Evolutionary conservation across 2,888 invertebrate species (phyloP), one percentile per base, ranked within the genome.

Genomic region (Molanna angustata): DNA sequence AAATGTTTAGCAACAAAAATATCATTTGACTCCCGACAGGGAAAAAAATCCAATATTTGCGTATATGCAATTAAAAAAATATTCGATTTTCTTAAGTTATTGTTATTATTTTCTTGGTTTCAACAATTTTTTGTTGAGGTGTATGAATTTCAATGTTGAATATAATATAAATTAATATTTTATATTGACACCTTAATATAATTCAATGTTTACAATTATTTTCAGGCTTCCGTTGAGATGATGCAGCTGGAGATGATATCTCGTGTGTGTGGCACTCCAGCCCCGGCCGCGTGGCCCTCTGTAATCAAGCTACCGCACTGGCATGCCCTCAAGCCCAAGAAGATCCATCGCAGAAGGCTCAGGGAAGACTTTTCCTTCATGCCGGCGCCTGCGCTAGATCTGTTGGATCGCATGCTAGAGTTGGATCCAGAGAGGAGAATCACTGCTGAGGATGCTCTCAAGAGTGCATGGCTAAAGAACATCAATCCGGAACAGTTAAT

Each of bases 201-300:
- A 11, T 7, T 27, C 27, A 11, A 27, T 27, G 11, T 27, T 52
- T n/a, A n/a, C n/a, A n/a, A n/a, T n/a, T n/a, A n/a, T n/a, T 37
- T 64, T 6, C 79, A 92, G 86, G 97, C 94, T 1, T 93, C 90
- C 69, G 80, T 88, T 48, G 98, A 99, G 74, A 82, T 94, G 80
- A 85, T 88, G 73, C 97, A 97, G 68, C 72, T 99, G 61, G 97
- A 98, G 66, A 84, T 90, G 70, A 99, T 99, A 65, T 94, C 95
- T 0, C 79, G 89, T 54, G 82, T 93, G 17, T 99, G 99, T 76
- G 99, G 98, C 14, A 93, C 96, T 0, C 97, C 98, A 0, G 87
- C 90, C 32, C 96, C 97, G 0, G 94, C 94, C 37, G 93, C 93
- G 32, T 99, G 98, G 98, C 98, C 98, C 6, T 83, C 89, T 67